Evolutionary conservation across 2,113 vertebrate genomes (phyloP), one percentile per base, ranked within the genome.

Genomic region (Tyto alba): DNA sequence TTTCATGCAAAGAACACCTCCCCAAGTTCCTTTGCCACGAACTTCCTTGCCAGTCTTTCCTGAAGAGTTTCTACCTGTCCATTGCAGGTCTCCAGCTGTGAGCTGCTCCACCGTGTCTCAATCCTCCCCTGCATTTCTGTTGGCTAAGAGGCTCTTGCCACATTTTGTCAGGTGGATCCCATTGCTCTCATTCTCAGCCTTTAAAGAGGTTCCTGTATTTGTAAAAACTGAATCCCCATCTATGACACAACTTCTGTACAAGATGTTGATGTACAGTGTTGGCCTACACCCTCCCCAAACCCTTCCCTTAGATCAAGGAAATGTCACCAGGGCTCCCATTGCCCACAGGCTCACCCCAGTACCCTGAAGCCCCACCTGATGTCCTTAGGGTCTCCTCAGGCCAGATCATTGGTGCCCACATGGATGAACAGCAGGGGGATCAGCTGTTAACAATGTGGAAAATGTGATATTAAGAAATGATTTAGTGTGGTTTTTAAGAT

Each of bases 251-350:
- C 6, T 76, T 71, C 21, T 43, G 34, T 25, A 60, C 12, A 17
- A 25, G 21, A 2, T 52, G 11, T 56, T 68, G 29, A 66, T 15
- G 27, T 69, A 19, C 8, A 26, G 12, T 4, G 66, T 14, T 69
- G 19, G 13, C 1, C 2, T 66, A 30, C 4, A 1, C 2, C 1
- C 5, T 38, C 4, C 26, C 40, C 15, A 56, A 52, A 38, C 3
- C 3, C 45, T 74, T 62, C 20, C 13, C 22, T 62, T 57, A n/a
- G 13, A 30, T 57, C n/a, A 55, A 48, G n/a, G 3, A 59, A 81
- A 60, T 1, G 6, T 18, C 10, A 55, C 3, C 19, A 45, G n/a
- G 11, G 2, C 7, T 85, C 16, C 47, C 52, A 36, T 14, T 73
- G 40, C 23, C 30, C 27, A 23, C 34, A 43, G 50, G 11, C 11